Conservation (phyloP, 2,797 vertebrate genomes). For the Telmatherina bonti region DNA sequence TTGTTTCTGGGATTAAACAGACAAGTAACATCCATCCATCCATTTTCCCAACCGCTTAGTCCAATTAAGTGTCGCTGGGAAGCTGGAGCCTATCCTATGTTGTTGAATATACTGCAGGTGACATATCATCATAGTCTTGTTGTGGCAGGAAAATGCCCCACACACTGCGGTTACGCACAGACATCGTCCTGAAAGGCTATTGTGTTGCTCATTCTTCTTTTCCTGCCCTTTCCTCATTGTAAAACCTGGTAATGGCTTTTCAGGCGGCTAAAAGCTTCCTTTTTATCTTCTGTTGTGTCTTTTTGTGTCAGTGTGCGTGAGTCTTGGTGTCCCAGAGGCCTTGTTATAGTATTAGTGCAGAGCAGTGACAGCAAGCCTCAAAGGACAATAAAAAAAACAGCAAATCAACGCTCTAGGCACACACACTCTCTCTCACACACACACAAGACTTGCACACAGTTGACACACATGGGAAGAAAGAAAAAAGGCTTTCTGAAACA, state of each 20-base stretch:
- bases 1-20: too few relatives aligned
- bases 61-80: too few relatives aligned
- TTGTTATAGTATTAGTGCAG: conserved; percentile 66
- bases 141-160: conserved; percentile 22
- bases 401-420: conserved; percentile 42
- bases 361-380: conserved; percentile 60
- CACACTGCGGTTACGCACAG: neutral
- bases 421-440: conserved; percentile 12
- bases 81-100: too few relatives aligned
- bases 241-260: conserved; percentile 39
- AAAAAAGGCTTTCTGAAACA: conserved; percentile 43
- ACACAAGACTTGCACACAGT: neutral
- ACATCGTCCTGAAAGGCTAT: conserved; percentile 9
- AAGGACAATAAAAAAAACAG: conserved; percentile 56
- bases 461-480: conserved; percentile 11
- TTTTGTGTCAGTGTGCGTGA: conserved; percentile 32
- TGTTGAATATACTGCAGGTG: conserved; percentile 27
- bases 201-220: conserved; percentile 29
- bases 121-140: conserved; percentile 31
- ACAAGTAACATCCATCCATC: too few relatives aligned
- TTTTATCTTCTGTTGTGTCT: conserved; percentile 39
- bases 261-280: conserved; percentile 35
- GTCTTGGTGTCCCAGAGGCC: conserved; percentile 52
- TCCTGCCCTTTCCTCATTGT: conserved; percentile 37
- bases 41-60: too few relatives aligned